These are phyloP conservation scores for Galerucella nymphaeae DNA, from an alignment of 2,888 invertebrate species.

Conservation along the genomic window DNA sequence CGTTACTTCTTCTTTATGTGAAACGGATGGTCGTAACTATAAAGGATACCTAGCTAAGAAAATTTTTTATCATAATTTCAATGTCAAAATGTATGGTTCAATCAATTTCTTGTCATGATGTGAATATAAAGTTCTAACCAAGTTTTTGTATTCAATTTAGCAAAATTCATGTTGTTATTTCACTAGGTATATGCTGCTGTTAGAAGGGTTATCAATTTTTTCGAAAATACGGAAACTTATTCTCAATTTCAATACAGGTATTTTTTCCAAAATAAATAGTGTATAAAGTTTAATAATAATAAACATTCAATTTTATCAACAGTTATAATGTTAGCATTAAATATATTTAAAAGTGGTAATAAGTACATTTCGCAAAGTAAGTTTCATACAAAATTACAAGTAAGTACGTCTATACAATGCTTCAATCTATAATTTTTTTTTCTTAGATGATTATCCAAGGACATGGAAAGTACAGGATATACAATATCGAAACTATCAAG, in stretches of 20 bases:
- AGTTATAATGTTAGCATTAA: too few species aligned
- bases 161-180: background rate
- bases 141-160: background rate
- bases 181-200: slow-evolving; percentile 10
- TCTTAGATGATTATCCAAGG: background rate
- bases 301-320: too few species aligned
- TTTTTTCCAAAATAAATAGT: background rate
- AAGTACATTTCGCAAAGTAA: too few species aligned
- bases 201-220: slow-evolving; percentile 16
- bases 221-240: slow-evolving; percentile 9
- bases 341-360: too few species aligned
- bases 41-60: too few species aligned
- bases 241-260: background rate
- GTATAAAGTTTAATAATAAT: background rate
- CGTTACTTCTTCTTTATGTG: too few species aligned
- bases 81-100: background rate
- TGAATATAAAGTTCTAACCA: background rate
- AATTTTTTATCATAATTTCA: too few species aligned
- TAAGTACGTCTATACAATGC: too few species aligned
- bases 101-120: background rate
- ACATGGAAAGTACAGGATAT: background rate
- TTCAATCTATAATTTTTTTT: background rate
- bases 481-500: background rate
- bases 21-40: too few species aligned
- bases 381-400: background rate